Percentiles rank a stretch among this genome's conserved stretches.
Conservation (phyloP, 2,113 vertebrate species). For the Delphinus delphis region DNA sequence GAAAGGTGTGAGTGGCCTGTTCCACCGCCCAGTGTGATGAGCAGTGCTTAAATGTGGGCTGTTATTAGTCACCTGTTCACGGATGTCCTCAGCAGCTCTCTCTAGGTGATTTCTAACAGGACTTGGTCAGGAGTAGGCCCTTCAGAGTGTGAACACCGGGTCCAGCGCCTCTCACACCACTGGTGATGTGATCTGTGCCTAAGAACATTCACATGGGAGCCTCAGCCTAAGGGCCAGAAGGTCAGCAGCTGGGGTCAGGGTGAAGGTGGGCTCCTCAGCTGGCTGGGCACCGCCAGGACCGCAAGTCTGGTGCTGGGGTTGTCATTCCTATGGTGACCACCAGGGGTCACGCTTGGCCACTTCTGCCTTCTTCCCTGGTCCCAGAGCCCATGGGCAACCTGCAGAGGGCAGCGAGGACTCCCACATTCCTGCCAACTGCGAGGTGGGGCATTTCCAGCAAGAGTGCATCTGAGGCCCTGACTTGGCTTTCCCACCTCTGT, state of each 20-base stretch:
- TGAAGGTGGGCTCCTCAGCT: background rate
- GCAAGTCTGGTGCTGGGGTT: no score
- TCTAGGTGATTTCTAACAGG: background rate
- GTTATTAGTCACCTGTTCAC: background rate
- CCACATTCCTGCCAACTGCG: fast-evolving
- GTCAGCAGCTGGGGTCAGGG: background rate
- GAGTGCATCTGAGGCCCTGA: background rate
- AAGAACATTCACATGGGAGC: background rate
- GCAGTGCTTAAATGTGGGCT: background rate
- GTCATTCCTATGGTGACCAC: background rate
- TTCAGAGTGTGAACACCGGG: background rate
- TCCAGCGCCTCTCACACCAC: fast-evolving
- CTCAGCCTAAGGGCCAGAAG: background rate
- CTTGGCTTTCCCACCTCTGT: background rate
- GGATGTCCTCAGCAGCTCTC: background rate
- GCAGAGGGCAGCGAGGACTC: no score
- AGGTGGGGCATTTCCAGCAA: background rate
- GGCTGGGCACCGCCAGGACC: fast-evolving
- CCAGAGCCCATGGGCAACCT: no score
- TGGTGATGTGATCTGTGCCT: background rate
- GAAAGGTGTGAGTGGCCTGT: background rate
- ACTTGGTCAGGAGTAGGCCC: background rate
- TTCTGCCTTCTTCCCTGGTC: background rate
- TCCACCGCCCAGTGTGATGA: fast-evolving
- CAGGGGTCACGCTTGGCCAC: background rate